Evolutionary conservation across 2,113 vertebrate species (phyloP).

Genomic region (Sorex fumeus): DNA sequence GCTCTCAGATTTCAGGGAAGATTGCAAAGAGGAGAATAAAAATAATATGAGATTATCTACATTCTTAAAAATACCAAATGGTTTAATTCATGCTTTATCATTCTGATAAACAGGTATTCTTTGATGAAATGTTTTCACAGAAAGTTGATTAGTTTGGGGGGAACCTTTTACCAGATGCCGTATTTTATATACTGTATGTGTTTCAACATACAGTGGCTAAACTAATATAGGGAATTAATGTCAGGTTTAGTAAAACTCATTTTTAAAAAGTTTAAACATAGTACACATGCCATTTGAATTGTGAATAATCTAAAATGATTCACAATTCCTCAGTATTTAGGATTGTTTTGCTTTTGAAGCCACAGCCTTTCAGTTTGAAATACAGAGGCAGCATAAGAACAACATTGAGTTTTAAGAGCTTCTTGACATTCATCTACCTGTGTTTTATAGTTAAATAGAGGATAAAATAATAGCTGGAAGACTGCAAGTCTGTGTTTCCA

Average conservation of each 20-base stretch:
- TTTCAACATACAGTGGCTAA: constrained; percentile 37
- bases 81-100: constrained; percentile 47
- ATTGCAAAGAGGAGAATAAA: constrained; percentile 58
- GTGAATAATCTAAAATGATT: not conserved
- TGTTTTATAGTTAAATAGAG: not conserved
- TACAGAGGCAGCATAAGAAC: not conserved
- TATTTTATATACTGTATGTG: not conserved
- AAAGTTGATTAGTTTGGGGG: not conserved
- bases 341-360: constrained; percentile 4
- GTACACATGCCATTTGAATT: not conserved
- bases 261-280: too few species aligned
- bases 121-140: constrained; percentile 52
- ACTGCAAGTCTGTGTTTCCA: not conserved
- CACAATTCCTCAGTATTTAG: not conserved
- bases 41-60: not conserved
- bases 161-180: not conserved
- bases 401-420: not conserved
- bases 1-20: constrained; percentile 44
- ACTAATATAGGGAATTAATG: not conserved
- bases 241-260: not conserved
- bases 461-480: not conserved
- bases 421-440: not conserved
- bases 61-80: constrained; percentile 13
- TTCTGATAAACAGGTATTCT: constrained; percentile 35
- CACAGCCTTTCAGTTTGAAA: not conserved